A percentile compares a stretch with the other conserved stretches of the same genome.
phyloP scores from a whole-genome alignment of 2,113 vertebrate genomes.

The Pteropus alecto region DNA sequence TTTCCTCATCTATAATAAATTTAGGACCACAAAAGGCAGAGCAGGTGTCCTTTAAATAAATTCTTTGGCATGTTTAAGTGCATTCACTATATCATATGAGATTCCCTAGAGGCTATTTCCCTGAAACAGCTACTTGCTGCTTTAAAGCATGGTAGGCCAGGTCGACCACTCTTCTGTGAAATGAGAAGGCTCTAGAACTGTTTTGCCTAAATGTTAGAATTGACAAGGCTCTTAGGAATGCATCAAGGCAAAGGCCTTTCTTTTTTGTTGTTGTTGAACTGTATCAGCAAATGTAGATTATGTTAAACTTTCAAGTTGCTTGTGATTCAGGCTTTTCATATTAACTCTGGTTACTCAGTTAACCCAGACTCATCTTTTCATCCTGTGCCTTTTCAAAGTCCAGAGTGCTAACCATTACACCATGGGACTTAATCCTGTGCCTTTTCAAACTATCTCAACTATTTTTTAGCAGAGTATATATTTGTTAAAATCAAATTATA shows the following conservation, averaged over 20 bases:
- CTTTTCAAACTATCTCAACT: background rate
- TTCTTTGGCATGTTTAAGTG: background rate
- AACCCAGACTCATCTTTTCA: background rate
- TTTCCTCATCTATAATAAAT: background rate
- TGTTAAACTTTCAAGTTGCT: background rate
- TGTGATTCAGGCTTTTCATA: background rate
- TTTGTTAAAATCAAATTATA: constrained; percentile 27
- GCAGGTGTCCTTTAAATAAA: background rate
- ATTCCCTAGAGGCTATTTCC: background rate
- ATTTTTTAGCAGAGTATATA: background rate
- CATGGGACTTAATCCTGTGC: background rate
- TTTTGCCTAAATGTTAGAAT: background rate
- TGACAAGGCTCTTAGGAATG: background rate
- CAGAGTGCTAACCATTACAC: no score
- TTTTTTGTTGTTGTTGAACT: background rate
- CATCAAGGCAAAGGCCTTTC: background rate
- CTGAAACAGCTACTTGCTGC: background rate
- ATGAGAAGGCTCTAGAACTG: background rate
- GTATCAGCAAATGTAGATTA: background rate
- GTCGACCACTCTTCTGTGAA: background rate
- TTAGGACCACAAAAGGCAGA: background rate
- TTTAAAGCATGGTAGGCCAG: background rate
- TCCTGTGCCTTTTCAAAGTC: background rate
- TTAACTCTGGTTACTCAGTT: background rate
- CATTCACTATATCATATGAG: background rate